Base-by-base conservation (phyloP, 1,140 invertebrate species). In the Diploscapter pachys region DNA sequence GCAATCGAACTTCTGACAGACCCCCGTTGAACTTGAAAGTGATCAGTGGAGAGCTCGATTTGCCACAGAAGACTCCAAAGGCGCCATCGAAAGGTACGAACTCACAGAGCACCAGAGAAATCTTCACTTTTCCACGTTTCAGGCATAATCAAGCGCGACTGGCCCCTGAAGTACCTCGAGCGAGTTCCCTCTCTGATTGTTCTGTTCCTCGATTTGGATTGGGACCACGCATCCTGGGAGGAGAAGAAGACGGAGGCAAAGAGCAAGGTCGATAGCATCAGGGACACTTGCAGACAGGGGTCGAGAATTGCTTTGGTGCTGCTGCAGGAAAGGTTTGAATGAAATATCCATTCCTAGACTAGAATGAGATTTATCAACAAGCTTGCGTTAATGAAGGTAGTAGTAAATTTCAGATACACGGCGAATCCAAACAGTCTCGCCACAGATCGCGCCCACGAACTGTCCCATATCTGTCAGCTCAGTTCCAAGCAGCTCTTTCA, bases 141-240 rank as follows among this genome's bases (percentile, higher is more conserved):
- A 88, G 96, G 96, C 52, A 94, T 98, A 76, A 87, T 99, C 3
- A 97, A 97, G 85, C 90, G 91, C 5, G 93, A 93, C 82, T 99
- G 96, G 96, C 92, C 97, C 88, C 89, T 91, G 6, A 99, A 98
- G 88, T 93, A 98, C 86, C 87, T 96, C 4, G 90, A 92, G 80
- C 89, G 92, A 68, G 90, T 98, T 77, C 95, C 96, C 13, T 91
- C 94, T 4, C 91, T 98, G 2, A 91, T 96, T 67, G 93, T 96
- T 4, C 89, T 95, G 55, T 98, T 98, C 86, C 94, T 93, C 87
- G 94, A 98, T 83, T 89, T 98, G 80, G 94, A 98, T 87, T 98
- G 96, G 96, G 93, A 94, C 86, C 94, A 97, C 87, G 87, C 90
- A 0, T 89, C 92, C 63, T 98, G 94, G 93, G 92, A 92, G 81